Evolutionary conservation across 2,113 vertebrate species (phyloP).

Genomic region (Channa maculata): DNA sequence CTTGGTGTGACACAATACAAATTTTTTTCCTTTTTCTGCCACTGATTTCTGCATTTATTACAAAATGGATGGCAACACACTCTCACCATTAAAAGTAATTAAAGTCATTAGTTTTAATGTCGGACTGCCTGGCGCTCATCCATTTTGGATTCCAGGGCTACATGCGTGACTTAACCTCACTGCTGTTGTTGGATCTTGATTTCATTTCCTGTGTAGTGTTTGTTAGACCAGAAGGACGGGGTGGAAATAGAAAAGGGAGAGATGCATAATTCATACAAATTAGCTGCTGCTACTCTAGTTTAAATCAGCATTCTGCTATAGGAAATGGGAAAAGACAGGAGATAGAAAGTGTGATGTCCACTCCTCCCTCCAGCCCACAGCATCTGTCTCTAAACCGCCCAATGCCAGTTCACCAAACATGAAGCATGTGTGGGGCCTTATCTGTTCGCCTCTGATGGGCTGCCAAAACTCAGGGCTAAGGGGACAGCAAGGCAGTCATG

Average conservation of each 20-base stretch:
- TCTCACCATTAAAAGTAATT: slow-evolving; percentile 41
- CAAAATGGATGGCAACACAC: slow-evolving; percentile 19
- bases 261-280: slow-evolving; percentile 70
- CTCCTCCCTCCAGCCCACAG: slow-evolving; percentile 58
- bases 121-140: slow-evolving; percentile 29
- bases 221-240: slow-evolving; percentile 14
- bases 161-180: slow-evolving; percentile 35
- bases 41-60: slow-evolving; percentile 11
- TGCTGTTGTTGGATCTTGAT: slow-evolving; percentile 31
- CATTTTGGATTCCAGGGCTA: slow-evolving; percentile 20
- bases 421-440: slow-evolving; percentile 68
- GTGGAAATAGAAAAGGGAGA: slow-evolving; percentile 14
- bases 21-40: neutral
- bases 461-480: slow-evolving; percentile 62
- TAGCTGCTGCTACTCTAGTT: slow-evolving; percentile 52
- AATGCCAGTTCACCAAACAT: slow-evolving; percentile 62
- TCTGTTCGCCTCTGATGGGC: slow-evolving; percentile 69
- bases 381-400: slow-evolving; percentile 67
- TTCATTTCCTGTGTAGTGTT: slow-evolving; percentile 35
- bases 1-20: neutral
- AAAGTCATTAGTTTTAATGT: slow-evolving; percentile 52
- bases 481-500: slow-evolving; percentile 51
- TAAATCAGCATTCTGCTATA: slow-evolving; percentile 56
- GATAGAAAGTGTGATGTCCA: slow-evolving; percentile 55
- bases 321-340: slow-evolving; percentile 60